Evolutionary conservation across 2,113 vertebrate species (phyloP).

Genomic region (Astatoreochromis straeleni): DNA sequence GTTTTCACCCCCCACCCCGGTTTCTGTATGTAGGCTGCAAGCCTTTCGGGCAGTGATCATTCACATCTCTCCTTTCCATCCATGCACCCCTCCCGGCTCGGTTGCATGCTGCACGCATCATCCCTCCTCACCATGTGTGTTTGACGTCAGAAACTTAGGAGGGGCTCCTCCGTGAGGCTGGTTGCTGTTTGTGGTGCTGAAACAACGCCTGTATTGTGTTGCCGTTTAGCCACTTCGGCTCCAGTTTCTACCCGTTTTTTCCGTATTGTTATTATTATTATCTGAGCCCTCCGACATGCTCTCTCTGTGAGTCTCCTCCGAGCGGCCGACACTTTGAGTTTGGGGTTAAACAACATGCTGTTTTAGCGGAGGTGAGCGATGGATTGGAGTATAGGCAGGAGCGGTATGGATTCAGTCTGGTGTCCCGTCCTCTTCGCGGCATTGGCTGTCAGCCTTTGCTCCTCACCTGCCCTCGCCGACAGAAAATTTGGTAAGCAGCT

Average conservation of each 20-base stretch:
- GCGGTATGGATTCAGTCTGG: constrained; percentile 57
- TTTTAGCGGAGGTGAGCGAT: constrained; percentile 51
- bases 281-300: background rate
- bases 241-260: background rate
- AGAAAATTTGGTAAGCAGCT: constrained; percentile 69
- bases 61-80: background rate
- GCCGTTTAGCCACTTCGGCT: background rate
- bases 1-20: background rate
- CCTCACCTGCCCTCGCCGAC: constrained; percentile 41
- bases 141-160: constrained; percentile 68
- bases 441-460: constrained; percentile 54
- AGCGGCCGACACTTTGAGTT: background rate
- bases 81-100: background rate
- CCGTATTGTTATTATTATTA: background rate
- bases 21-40: background rate
- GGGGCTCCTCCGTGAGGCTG: constrained; percentile 62
- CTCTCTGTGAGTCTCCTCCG: background rate
- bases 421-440: constrained; percentile 59
- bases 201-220: constrained; percentile 49
- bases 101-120: constrained; percentile 22
- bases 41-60: background rate
- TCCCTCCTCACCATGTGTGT: constrained; percentile 43
- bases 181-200: constrained; percentile 73
- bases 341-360: constrained; percentile 24
- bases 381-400: constrained; percentile 39